Base-by-base conservation (phyloP, 2,113 vertebrate genomes). In the Lontra canadensis region DNA sequence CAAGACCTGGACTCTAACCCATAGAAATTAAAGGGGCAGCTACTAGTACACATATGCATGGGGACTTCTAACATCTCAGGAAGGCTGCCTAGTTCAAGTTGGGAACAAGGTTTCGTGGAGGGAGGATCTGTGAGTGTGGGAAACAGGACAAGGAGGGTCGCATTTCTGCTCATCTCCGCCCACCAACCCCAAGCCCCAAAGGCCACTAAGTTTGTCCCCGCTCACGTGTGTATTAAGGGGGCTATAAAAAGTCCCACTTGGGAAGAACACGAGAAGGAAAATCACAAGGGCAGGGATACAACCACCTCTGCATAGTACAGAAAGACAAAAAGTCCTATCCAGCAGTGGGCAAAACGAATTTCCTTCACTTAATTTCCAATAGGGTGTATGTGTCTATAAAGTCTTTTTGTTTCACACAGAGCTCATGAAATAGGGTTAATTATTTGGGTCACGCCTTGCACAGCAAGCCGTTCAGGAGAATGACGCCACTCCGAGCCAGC, bases 41-140 rank as follows among this genome's bases (percentile, higher is more conserved):
- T 44, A 57, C 29, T 4, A 88, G 26, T 7, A 1, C 3, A 4
- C 18, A 34, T 3, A 21, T 3, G 8, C 12, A 3, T 29, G 31
- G 17, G 57, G 49, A 39, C 26, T 55, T 23, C 2, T 2, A n/a
- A 25, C 3, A 42, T 31, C 25, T 0, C 1, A 65, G 65, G 65
- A 88, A 93, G n/a, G 31, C 17, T n/a, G 59, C 31, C 34, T 13
- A 7, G 23, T 36, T 73, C 36, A 47, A 34, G 23, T 61, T 8
- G 44, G 78, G 34, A 23, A 49, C 52, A 57, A 57, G 52, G 25
- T 0, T 69, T 31, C 17, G 25, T 21, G 3, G 39, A 31, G 39
- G 67, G 49, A 23, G 21, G 59, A 42, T 7, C 17, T 63, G 21
- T 25, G 44, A 55, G 18, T 20, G 18, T 36, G 29, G 80, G 12